phyloP scores from a whole-genome alignment of 2,797 vertebrate genomes.

The Aythya fuligula region DNA sequence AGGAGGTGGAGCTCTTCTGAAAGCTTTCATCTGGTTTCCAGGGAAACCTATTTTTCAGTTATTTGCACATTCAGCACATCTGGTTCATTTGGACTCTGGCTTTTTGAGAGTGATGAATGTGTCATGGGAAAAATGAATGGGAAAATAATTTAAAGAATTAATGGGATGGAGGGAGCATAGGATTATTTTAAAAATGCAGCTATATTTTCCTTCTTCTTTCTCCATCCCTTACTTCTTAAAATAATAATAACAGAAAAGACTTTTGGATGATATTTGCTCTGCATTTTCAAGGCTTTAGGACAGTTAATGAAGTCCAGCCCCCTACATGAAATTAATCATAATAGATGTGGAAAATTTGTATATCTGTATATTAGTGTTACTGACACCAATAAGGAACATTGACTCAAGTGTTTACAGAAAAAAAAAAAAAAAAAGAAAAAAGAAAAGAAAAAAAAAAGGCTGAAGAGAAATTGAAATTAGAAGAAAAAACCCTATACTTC shows the following conservation, averaged over 20 bases:
- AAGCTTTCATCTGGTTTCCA: conserved; percentile 67
- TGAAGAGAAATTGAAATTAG: background rate
- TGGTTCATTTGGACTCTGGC: conserved; percentile 59
- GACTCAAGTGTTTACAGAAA: background rate
- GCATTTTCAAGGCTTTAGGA: background rate
- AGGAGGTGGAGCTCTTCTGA: conserved; percentile 50
- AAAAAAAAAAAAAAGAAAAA: background rate
- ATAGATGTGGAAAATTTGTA: background rate
- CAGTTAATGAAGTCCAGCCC: background rate
- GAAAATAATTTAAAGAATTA: conserved; percentile 64
- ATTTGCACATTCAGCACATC: conserved; percentile 68
- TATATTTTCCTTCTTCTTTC: background rate
- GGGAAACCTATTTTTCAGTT: conserved; percentile 63
- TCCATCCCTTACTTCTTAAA: background rate
- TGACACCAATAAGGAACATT: background rate
- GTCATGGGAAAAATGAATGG: conserved; percentile 47
- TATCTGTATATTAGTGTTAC: background rate
- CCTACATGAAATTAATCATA: background rate
- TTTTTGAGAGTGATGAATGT: conserved; percentile 63
- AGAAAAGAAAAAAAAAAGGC: background rate
- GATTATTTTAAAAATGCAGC: conserved; percentile 1
- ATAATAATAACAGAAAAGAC: background rate
- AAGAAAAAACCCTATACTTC: background rate
- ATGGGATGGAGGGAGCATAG: conserved; percentile 49
- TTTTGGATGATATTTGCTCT: background rate